Evolutionary conservation across 1,140 invertebrate species (phyloP).

Genomic region (Trachymyrmex cornetzi): DNA sequence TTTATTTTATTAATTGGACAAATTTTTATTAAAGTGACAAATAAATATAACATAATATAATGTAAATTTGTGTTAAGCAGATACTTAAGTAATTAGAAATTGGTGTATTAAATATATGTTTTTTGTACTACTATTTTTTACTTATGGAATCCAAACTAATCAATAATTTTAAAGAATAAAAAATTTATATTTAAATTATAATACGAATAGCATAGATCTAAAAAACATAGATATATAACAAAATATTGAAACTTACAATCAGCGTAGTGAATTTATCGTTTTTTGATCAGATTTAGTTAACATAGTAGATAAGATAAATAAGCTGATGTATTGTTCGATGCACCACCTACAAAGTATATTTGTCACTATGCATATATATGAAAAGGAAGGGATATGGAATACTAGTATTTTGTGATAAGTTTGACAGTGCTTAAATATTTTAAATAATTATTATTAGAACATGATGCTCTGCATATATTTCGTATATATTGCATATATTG

Average conservation of each 20-base stretch:
- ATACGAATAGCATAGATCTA: neutral
- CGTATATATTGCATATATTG: neutral
- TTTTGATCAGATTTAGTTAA: neutral
- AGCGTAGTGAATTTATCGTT: neutral
- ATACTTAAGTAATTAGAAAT: neutral
- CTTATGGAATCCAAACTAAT: neutral
- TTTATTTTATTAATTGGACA: neutral
- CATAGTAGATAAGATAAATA: neutral
- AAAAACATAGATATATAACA: neutral
- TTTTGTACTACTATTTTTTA: neutral
- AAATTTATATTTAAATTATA: neutral
- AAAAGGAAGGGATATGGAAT: neutral
- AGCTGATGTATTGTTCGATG: neutral
- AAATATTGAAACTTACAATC: neutral
- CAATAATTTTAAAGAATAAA: neutral
- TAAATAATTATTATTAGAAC: neutral
- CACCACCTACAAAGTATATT: neutral
- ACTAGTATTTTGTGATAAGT: neutral
- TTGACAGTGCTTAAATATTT: neutral
- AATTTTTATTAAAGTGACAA: neutral
- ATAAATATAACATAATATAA: neutral
- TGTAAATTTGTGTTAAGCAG: neutral
- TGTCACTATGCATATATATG: neutral
- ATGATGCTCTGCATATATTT: neutral
- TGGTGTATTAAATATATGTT: neutral